Evolutionary conservation across 2,888 invertebrate species (phyloP), one percentile per base, ranked within the genome.

Genomic region (Dascillus cervinus): DNA sequence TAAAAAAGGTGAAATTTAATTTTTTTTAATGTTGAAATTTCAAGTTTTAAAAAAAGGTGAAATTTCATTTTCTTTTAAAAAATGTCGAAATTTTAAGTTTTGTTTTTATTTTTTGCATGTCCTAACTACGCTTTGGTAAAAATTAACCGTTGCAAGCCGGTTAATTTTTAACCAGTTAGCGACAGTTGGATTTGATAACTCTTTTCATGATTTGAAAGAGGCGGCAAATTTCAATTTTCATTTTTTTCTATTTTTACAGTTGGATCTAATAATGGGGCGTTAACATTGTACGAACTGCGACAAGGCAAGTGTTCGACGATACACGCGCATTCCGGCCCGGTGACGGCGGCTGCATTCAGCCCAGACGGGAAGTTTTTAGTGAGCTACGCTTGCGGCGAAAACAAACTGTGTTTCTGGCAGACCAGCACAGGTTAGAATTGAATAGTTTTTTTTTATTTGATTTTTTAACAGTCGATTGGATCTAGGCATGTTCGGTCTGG

Each of bases 401-500:
- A 95, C 65, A 79, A 91, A 46, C 76, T 98, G 30, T 91, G 88
- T 47, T 97, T 98, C 69, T 98, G 97, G 97, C 97, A 97, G 78
- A 95, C 94, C 45, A 80, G 79, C 37, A 77, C 90, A 59, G 85
- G 90, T 81, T 50, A 64, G 66, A 49, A 19, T 17, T 17, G 8
- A 17, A 4, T 17, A 4, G 8, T 17, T 17, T 17, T 6, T 6
- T 17, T 6, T 4, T 17, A 8, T 17, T 17, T 17, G 4, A 17
- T 6, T 6, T 17, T 6, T 17, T 17, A 17, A 17, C 17, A 6
- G 17, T 17, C 5, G 8, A 17, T 8, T 6, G 10, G 20, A 37
- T 33, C 0, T 56, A 76, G 89, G 90, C 29, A 87, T 97, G 81
- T 95, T 98, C 69, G 97, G 96, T 1, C 72, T 98, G 53, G 98